A percentile compares a stretch with the other conserved stretches of the same genome.
Conservation (phyloP, 2,113 vertebrate genomes). For the Diphyllodes magnificus region DNA sequence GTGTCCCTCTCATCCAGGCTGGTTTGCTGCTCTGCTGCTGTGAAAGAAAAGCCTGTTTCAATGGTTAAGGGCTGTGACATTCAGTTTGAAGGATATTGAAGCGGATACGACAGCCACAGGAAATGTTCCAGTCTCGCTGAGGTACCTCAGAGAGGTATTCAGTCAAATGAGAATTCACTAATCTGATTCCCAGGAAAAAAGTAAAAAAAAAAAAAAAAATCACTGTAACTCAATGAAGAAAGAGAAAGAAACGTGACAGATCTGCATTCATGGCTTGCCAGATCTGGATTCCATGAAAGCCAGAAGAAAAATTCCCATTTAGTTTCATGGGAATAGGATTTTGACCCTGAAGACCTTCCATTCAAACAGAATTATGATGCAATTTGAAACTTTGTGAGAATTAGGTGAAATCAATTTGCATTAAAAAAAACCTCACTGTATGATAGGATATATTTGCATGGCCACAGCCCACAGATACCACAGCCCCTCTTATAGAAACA, state of each 20-base stretch:
- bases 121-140: constrained; percentile 17
- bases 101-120: constrained; percentile 1
- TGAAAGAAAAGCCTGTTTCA: constrained; percentile 43
- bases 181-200: not conserved
- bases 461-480: not conserved
- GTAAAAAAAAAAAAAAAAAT: not conserved
- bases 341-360: not conserved
- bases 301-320: not conserved
- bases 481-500: not conserved
- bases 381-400: not conserved
- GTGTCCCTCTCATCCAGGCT: constrained; percentile 31
- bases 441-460: not conserved
- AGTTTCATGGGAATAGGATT: not conserved
- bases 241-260: not conserved
- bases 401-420: not conserved
- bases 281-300: not conserved
- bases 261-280: not conserved
- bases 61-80: not conserved
- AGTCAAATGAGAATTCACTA: constrained; percentile 12
- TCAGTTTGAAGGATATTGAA: constrained; percentile 40
- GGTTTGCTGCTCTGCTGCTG: constrained; percentile 12
- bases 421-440: not conserved
- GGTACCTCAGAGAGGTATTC: not conserved
- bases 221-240: not conserved
- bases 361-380: not conserved